These are phyloP conservation scores for Atractosteus spatula DNA, from an alignment of 2,113 vertebrate genomes.

Conservation along the genomic window DNA sequence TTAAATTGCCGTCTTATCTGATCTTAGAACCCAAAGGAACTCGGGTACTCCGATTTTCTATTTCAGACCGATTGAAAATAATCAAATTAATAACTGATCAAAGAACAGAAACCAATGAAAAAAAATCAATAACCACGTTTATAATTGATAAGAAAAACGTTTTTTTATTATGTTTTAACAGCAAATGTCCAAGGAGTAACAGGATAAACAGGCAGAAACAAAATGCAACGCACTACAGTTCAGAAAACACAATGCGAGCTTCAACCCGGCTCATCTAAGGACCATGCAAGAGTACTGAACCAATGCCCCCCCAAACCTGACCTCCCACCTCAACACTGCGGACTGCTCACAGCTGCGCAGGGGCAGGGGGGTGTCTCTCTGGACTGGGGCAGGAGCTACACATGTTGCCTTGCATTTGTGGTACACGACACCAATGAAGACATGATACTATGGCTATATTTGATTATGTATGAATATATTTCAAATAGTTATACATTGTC, in stretches of 20 bases:
- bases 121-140: too few relatives aligned
- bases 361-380: slow-evolving; percentile 9
- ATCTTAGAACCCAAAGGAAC: neutral
- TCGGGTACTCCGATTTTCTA: too few relatives aligned
- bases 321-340: slow-evolving; percentile 35
- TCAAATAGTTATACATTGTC: slow-evolving; percentile 99
- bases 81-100: too few relatives aligned
- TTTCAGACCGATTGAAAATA: too few relatives aligned
- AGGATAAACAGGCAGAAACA: slow-evolving; percentile 98
- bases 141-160: neutral
- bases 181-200: slow-evolving; percentile 98
- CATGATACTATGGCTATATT: slow-evolving; percentile 91
- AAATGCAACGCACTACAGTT: slow-evolving; percentile 97
- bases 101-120: too few relatives aligned
- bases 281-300: slow-evolving; percentile 39
- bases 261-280: slow-evolving; percentile 96
- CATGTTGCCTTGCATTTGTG: slow-evolving; percentile 99
- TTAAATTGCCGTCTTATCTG: neutral
- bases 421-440: slow-evolving; percentile 98
- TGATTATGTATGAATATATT: slow-evolving; percentile 99
- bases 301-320: slow-evolving; percentile 24
- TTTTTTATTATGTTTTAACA: slow-evolving; percentile 42
- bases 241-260: slow-evolving; percentile 97
- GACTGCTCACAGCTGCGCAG: slow-evolving; percentile 23
- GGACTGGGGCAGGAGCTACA: slow-evolving; percentile 70